Evolutionary conservation across 2,113 vertebrate species (phyloP), one percentile per base, ranked within the genome.

Genomic region (Silurus meridionalis): DNA sequence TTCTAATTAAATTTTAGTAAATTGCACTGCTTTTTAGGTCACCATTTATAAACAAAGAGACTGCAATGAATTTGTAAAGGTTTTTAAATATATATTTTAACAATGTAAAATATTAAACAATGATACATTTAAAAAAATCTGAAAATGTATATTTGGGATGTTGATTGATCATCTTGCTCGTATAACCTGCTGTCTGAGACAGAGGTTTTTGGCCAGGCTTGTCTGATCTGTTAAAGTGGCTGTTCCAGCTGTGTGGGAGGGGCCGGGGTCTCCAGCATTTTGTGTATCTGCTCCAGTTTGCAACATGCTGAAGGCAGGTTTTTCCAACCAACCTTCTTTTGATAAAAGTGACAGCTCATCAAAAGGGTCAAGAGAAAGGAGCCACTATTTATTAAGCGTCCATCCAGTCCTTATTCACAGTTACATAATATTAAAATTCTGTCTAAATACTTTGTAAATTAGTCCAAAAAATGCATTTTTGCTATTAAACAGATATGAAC

Each of bases 101-200:
- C 8, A 37, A 8, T 37, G 50, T 25, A 25, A 25, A 13, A 25
- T 37, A 28, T 58, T 79, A 19, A 58, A 58, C 4, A 25, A n/a
- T 14, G 21, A 50, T 23, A 50, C 21, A 21, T 23, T 8, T 1
- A 37, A 37, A 37, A 17, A 58, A 6, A 14, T 10, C 8, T 19
- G 8, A 6, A 3, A 61, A 11, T 80, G 78, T 61, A 28, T 80
- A 61, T 80, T 80, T 61, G 57, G 10, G 17, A 80, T 80, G 78
- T 80, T 23, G 28, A 80, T 80, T 80, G 57, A 60, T 60, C 55
- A 25, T 14, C 23, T 55, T 78, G 74, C 74, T 55, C 74, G 55
- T 23, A 25, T 60, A 60, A 58, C 25, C 46, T 74, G 71, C 28
- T 46, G 58, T 46, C 78, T 80, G 55, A 61, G 28, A 23, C 15